These are phyloP conservation scores for Caenorhabditis sp. DNA, from an alignment of 2,888 invertebrate species.

Conservation along the genomic window DNA sequence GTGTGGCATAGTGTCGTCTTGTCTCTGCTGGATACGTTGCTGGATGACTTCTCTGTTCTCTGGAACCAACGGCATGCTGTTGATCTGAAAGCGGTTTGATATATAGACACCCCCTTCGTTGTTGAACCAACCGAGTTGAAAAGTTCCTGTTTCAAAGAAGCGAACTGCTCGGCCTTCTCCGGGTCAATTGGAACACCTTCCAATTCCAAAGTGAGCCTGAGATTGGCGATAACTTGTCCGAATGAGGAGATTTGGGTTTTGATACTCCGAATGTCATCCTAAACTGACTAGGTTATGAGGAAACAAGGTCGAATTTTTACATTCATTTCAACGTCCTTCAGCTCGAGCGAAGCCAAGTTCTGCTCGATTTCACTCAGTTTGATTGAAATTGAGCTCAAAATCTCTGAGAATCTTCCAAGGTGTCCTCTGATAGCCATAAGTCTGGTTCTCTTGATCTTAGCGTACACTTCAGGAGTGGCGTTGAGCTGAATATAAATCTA, in stretches of 20 bases:
- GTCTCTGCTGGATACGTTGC: background rate
- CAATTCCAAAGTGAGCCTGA: background rate
- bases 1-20: background rate
- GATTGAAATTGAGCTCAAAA: background rate
- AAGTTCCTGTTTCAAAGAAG: background rate
- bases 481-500: background rate
- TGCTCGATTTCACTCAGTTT: slow-evolving; percentile 18
- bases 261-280: slow-evolving; percentile 4
- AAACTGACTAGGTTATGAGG: background rate
- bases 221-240: background rate
- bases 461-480: background rate
- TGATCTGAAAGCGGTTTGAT: background rate
- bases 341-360: slow-evolving; percentile 5
- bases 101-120: background rate
- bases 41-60: background rate
- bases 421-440: background rate
- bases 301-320: background rate
- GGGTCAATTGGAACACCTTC: background rate
- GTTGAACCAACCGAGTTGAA: background rate
- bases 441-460: background rate
- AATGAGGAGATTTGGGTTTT: slow-evolving; percentile 20
- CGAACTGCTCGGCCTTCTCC: background rate
- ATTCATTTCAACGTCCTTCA: slow-evolving; percentile 19
- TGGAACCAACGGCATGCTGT: background rate
- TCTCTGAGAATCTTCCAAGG: background rate